Evolutionary conservation across 2,888 invertebrate species (phyloP), one percentile per base, ranked within the genome.

Genomic region (Sarcophaga carnaria): DNA sequence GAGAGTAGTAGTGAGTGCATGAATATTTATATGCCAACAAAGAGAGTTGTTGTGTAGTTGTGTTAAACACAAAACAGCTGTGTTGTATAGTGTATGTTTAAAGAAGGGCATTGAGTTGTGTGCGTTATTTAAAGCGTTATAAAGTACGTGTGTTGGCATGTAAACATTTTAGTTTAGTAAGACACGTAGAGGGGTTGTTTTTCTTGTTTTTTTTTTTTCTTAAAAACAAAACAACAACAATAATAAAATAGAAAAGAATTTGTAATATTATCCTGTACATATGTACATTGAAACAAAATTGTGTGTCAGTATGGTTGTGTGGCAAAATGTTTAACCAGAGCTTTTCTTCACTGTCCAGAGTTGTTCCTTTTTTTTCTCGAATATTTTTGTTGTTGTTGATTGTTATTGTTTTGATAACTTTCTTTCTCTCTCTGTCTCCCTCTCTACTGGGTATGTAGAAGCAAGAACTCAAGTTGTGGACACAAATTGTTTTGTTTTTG

Each of bases 401-500:
- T 37, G 2, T 37, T 37, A 2, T 37, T 37, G 37, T 37, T 37
- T 8, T 8, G 37, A 37, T 37, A 37, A 37, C 37, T 0, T 2
- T 37, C 37, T 10, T 37, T 37, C 37, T 37, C 37, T 37, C 6
- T 27, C 27, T 27, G 5, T 27, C 27, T 27, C 27, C 4, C 6
- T 37, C 37, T 37, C 37, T 8, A 8, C 3, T 0, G 37, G 37
- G 37, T 8, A 37, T 37, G 10, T 37, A 37, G 37, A 37, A 6
- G 4, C 3, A 27, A 37, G 37, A 5, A 37, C 37, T 37, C 4
- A 6, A 37, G 37, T 37, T 2, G 37, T 54, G 17, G 1, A 17
- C 5, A 17, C 17, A 17, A 1, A 17, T 54, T 12, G 17, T 20
- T 72, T 81, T 81, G 81, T 81, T 81, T 81, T 81, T 81, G 81